Conservation (phyloP, 2,888 invertebrate species). For the Incurvaria masculella region DNA sequence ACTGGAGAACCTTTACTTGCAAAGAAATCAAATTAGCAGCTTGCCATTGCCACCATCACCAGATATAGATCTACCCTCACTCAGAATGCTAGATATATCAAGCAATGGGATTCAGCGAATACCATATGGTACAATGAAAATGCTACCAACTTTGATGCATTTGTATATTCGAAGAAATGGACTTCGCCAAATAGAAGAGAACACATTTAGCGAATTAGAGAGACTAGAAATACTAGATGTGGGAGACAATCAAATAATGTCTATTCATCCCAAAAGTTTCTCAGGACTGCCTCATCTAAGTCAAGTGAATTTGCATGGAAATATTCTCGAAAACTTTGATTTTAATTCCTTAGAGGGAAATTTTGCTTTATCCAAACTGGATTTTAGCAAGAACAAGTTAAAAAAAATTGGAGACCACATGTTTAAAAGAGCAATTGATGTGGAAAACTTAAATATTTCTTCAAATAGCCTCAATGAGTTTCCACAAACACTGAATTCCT, state of each 20-base stretch:
- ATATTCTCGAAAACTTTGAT: conserved; percentile 68
- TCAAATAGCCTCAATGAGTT: conserved; percentile 72
- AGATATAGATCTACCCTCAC: conserved; percentile 66
- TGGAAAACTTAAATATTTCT: conserved; percentile 74
- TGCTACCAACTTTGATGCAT: conserved; percentile 63
- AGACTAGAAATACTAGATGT: conserved; percentile 72
- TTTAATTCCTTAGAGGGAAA: conserved; percentile 67
- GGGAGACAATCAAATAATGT: conserved; percentile 67
- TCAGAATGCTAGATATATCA: conserved; percentile 72
- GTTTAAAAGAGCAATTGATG: conserved; percentile 60
- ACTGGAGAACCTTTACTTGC: conserved; percentile 69
- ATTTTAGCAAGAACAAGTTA: conserved; percentile 73
- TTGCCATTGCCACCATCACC: conserved; percentile 65
- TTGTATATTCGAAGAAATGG: conserved; percentile 73
- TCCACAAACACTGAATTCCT: conserved; percentile 65
- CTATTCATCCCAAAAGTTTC: conserved; percentile 64
- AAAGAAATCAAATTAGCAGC: conserved; percentile 66
- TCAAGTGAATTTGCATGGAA: conserved; percentile 72
- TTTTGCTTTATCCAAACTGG: conserved; percentile 60
- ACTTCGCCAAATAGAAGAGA: conserved; percentile 65
- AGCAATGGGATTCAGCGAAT: conserved; percentile 71
- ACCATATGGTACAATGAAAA: conserved; percentile 61
- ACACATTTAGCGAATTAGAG: conserved; percentile 65
- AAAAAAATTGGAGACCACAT: conserved; percentile 63
- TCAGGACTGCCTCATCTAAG: conserved; percentile 60